These are phyloP conservation scores for Machimus atricapillus DNA, from an alignment of 2,888 invertebrate genomes.

Conservation along the genomic window DNA sequence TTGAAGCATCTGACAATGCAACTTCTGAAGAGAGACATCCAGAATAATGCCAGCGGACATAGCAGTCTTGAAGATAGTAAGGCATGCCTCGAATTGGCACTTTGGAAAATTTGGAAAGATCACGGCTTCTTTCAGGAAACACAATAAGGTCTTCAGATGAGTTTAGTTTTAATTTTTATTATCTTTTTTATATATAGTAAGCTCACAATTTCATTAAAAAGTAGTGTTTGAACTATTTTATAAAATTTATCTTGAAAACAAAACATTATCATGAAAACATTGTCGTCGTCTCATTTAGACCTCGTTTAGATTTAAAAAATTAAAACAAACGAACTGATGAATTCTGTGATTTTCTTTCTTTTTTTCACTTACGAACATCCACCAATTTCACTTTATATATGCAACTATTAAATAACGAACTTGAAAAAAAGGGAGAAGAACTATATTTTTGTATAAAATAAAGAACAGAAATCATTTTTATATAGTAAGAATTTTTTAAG, in stretches of 20 bases:
- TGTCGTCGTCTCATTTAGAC: neutral
- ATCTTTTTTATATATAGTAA: neutral
- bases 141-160: neutral
- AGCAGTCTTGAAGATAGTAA: slow-evolving; percentile 93
- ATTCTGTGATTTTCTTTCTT: neutral
- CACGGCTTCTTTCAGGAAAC: neutral
- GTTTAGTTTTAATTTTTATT: neutral
- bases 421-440: neutral
- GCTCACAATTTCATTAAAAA: neutral
- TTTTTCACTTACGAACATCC: neutral
- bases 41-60: slow-evolving; percentile 76
- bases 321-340: neutral
- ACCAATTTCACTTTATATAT: neutral
- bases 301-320: neutral
- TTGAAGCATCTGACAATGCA: slow-evolving; percentile 79
- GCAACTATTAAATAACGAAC: neutral
- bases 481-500: neutral
- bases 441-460: neutral
- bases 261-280: neutral
- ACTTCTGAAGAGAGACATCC: slow-evolving; percentile 81
- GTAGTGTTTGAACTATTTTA: neutral
- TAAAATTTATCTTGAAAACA: neutral
- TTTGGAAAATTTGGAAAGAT: slow-evolving; percentile 75
- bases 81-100: slow-evolving; percentile 87
- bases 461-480: neutral